phyloP scores from a whole-genome alignment of 2,888 invertebrate species.

The Smittia sp. region DNA sequence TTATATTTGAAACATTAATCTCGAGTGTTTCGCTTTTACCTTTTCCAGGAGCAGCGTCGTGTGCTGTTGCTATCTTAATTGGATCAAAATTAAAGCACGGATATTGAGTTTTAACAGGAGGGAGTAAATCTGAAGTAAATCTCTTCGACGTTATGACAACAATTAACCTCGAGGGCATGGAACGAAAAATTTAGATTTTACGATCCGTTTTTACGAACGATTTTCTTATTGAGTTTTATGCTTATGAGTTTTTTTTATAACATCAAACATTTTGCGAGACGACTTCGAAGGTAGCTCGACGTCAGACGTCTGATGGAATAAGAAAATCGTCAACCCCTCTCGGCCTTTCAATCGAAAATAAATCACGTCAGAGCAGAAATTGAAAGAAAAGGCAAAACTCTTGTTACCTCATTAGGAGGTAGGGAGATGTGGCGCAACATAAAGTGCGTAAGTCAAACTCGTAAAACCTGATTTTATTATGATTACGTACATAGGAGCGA shows the following conservation, averaged over 20 bases:
- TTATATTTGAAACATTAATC: slow-evolving; percentile 17
- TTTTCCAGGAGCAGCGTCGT: no score
- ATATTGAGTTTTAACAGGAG: neutral
- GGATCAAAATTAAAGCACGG: neutral
- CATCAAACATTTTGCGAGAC: slow-evolving; percentile 2
- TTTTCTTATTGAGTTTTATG: neutral
- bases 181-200: neutral
- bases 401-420: slow-evolving; percentile 11
- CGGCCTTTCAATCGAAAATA: no score
- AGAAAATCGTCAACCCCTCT: no score
- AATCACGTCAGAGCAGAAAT: no score
- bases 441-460: slow-evolving; percentile 20
- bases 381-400: neutral
- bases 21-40: no score
- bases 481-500: neutral
- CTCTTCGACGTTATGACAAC: neutral
- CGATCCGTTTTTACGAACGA: neutral
- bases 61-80: no score
- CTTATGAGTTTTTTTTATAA: neutral
- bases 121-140: neutral
- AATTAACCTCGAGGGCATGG: neutral
- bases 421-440: neutral
- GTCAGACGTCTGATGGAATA: no score
- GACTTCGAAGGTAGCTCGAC: neutral
- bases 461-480: slow-evolving; percentile 27